Conservation (phyloP, 2,797 vertebrate species). For the Momotus momota region DNA sequence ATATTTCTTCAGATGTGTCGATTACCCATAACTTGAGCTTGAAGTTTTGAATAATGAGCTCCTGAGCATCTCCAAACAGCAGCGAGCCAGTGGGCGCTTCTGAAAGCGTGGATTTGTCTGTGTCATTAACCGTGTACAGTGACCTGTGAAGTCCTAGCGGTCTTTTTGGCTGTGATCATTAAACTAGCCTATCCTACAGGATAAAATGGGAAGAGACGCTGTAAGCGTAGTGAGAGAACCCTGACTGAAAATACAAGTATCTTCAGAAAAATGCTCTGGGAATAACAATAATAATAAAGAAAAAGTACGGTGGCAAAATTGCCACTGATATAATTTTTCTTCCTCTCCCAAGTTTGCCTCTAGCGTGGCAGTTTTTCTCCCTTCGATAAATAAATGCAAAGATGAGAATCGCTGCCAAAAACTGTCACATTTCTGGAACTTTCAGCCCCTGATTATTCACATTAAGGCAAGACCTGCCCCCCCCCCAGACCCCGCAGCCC, state of each 20-base stretch:
- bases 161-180: slow-evolving; percentile 45
- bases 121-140: neutral
- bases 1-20: slow-evolving; percentile 40
- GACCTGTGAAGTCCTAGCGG: slow-evolving; percentile 35
- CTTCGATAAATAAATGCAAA: slow-evolving; percentile 67
- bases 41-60: slow-evolving; percentile 63
- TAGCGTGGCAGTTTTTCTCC: slow-evolving; percentile 61
- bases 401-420: slow-evolving; percentile 70
- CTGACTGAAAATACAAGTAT: slow-evolving; percentile 56
- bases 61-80: slow-evolving; percentile 14
- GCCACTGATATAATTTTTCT: slow-evolving; percentile 62
- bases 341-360: slow-evolving; percentile 58
- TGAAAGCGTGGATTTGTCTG: slow-evolving; percentile 12
- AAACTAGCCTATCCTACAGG: slow-evolving; percentile 39
- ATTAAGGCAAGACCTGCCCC: slow-evolving; percentile 44
- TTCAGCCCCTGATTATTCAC: slow-evolving; percentile 72
- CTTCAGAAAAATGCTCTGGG: slow-evolving; percentile 57
- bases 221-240: neutral
- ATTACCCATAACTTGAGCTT: slow-evolving; percentile 12
- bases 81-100: neutral
- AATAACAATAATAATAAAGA: slow-evolving; percentile 54
- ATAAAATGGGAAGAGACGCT: slow-evolving; percentile 1
- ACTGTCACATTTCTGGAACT: slow-evolving; percentile 74
- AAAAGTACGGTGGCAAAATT: slow-evolving; percentile 41
- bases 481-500: no score